A percentile compares a stretch with the other conserved stretches of the same genome.
These are phyloP conservation scores for Yponomeuta cagnagella DNA, from an alignment of 2,888 invertebrate species.

Conservation along the genomic window DNA sequence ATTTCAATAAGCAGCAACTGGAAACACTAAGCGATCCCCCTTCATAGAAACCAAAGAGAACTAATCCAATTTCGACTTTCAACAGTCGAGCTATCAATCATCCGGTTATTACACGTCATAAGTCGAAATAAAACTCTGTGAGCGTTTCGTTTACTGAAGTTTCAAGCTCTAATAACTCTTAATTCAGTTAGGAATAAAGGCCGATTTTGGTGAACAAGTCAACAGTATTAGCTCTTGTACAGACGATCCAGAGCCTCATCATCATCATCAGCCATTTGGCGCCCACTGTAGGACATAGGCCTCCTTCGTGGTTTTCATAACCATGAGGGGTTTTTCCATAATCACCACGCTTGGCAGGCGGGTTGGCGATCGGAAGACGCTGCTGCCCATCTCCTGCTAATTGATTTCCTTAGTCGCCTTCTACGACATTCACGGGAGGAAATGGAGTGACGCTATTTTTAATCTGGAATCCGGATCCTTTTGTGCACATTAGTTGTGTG, in stretches of 20 bases:
- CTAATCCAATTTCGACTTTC: constrained; percentile 52
- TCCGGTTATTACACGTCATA: constrained; percentile 44
- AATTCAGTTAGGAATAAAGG: not conserved
- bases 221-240: not conserved
- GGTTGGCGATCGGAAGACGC: too few species aligned
- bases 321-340: too few species aligned
- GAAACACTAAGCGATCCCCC: constrained; percentile 27
- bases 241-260: not conserved
- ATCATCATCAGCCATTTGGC: too few species aligned
- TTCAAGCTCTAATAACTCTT: not conserved
- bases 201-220: not conserved
- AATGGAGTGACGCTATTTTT: too few species aligned
- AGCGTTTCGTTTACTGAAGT: not conserved
- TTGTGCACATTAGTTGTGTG: too few species aligned
- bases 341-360: too few species aligned
- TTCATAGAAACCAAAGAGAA: constrained; percentile 39
- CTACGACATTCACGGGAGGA: too few species aligned
- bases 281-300: too few species aligned
- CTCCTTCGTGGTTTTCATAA: too few species aligned
- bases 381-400: too few species aligned
- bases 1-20: constrained; percentile 25
- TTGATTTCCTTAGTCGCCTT: too few species aligned
- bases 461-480: too few species aligned
- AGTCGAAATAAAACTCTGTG: constrained; percentile 33
- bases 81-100: constrained; percentile 52